Evolutionary conservation across 2,113 vertebrate genomes (phyloP).

Genomic region (Melanerpes formicivorus): DNA sequence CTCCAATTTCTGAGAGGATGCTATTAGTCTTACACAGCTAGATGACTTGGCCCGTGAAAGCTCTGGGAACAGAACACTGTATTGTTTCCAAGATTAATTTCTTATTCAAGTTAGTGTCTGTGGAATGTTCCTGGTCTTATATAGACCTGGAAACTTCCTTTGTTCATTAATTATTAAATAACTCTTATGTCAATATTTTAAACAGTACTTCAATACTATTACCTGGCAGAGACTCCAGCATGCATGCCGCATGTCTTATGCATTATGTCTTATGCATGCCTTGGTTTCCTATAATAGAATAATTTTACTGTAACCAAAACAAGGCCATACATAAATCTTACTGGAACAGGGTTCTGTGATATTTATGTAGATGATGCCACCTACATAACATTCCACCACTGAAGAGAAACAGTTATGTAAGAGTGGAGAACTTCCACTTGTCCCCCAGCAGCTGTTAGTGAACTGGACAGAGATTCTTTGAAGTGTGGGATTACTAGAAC

Average conservation of each 20-base stretch:
- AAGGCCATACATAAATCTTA: background rate
- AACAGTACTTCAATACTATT: background rate
- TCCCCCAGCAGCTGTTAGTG: background rate
- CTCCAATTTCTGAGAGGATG: background rate
- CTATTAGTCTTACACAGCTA: background rate
- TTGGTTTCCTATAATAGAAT: background rate
- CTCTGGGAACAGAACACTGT: background rate
- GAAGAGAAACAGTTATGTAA: background rate
- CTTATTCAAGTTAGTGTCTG: background rate
- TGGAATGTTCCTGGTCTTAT: background rate
- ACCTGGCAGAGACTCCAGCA: background rate
- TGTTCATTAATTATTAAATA: background rate
- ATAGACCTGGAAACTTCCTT: background rate
- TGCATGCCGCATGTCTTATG: too few species aligned
- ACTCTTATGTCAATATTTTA: background rate
- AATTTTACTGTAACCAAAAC: background rate
- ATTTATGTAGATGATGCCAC: background rate
- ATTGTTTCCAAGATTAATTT: background rate
- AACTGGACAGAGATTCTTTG: background rate
- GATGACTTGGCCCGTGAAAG: background rate
- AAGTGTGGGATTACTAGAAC: background rate
- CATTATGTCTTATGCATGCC: background rate
- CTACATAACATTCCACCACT: background rate
- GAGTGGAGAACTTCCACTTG: background rate
- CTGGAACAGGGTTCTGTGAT: background rate